Base-by-base conservation (phyloP, 2,888 invertebrate species). In the Drosophila longiperda region DNA sequence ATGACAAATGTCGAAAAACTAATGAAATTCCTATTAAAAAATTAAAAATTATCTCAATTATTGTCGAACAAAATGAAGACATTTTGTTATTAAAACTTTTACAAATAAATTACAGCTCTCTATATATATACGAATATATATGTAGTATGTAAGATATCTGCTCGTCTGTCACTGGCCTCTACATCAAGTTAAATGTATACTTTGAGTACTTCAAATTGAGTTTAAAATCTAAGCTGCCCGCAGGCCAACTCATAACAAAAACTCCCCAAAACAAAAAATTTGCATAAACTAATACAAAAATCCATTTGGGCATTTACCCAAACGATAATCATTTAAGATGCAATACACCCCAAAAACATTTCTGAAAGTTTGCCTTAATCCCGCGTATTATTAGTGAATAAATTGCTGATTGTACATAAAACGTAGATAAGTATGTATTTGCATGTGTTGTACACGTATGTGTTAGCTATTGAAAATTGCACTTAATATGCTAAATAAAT, bases 261-360 rank as follows among this genome's bases (percentile, higher is more conserved):
- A n/a, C 60, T 36, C 32, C 45, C 26, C 45, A 11, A n/a, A 2
- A 20, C 7, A 20, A 9, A 3, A n/a, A 67, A 78, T 78, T 78
- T 74, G 75, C 74, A 78, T 77, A 77, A 77, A 74, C 74, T 78
- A 70, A 74, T 78, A 74, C 53, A 61, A 74, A 79, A 78, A 78
- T 74, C 77, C 79, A 78, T 78, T 78, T 78, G 57, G 66, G 57
- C 73, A 61, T 73, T 73, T 73, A 66, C 62, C 75, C 72, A 29
- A 80, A 71, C 69, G 73, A 73, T 80, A 66, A 76, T 74, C 80
- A 72, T 71, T 80, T 76, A 73, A 82, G 86, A 85, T 85, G 82
- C 85, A 80, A 66, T 73, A 82, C 70, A 60, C 50, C 6, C 60
- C n/a, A n/a, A 52, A 64, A 50, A 67, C 49, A 50, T 40, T 33